Conservation (phyloP, 2,888 invertebrate genomes). For the Sphaerophoria taeniata region DNA sequence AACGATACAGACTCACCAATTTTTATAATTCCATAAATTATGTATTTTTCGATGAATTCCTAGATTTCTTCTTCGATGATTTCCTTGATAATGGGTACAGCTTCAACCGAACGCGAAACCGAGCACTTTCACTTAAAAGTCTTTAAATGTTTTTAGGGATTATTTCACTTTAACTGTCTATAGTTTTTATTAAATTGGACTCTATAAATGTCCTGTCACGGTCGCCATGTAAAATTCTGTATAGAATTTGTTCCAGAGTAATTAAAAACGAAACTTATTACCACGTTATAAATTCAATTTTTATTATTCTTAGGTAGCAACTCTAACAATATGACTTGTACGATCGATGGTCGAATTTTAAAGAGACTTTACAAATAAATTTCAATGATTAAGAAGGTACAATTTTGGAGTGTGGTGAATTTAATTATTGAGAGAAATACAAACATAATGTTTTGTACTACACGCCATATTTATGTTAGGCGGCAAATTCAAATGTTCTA, state of each 20-base stretch:
- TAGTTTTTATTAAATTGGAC: slow-evolving; percentile 9
- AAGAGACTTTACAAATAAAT: background rate
- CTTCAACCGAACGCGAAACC: slow-evolving; percentile 11
- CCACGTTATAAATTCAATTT: no score
- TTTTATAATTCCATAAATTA: background rate
- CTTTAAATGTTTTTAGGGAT: slow-evolving; percentile 1
- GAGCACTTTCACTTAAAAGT: slow-evolving; percentile 10
- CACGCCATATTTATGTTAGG: slow-evolving; percentile 3
- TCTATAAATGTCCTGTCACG: background rate
- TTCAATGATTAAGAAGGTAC: no score
- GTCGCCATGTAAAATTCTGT: background rate
- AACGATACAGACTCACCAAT: slow-evolving; percentile 18
- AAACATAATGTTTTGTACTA: background rate
- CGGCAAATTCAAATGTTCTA: slow-evolving; percentile 4
- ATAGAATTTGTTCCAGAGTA: background rate
- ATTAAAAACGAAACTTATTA: no score
- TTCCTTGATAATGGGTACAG: slow-evolving; percentile 2
- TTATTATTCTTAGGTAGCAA: no score
- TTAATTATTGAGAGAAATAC: background rate
- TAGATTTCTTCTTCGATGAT: no score
- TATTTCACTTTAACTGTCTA: slow-evolving; percentile 9
- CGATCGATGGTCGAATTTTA: no score
- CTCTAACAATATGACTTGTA: no score
- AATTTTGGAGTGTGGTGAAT: no score
- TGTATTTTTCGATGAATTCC: slow-evolving; percentile 2